Percentiles rank a stretch among this genome's conserved stretches.
These are phyloP conservation scores for Eupeodes latifasciatus DNA, from an alignment of 2,888 invertebrate species.

Conservation along the genomic window DNA sequence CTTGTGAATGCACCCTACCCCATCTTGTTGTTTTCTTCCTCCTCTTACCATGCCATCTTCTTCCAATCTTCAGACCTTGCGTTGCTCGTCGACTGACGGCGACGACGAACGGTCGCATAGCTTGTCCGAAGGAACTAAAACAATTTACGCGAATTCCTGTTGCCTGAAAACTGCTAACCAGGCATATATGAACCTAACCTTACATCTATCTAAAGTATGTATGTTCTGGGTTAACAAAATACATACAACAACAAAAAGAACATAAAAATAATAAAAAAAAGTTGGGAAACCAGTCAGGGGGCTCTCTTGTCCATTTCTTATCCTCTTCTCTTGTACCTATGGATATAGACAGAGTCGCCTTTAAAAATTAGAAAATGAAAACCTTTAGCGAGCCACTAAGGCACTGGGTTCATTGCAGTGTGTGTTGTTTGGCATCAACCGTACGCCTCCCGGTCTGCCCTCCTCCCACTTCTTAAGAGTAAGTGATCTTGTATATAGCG, in stretches of 20 bases:
- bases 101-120: no score
- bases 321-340: slow-evolving; percentile 9
- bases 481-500: background rate
- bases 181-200: slow-evolving; percentile 28
- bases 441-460: background rate
- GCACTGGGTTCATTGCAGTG: slow-evolving; percentile 64
- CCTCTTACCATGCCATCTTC: background rate
- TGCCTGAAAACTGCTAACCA: slow-evolving; percentile 45
- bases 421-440: slow-evolving; percentile 3
- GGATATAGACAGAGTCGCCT: background rate
- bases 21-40: background rate
- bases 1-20: slow-evolving; percentile 6
- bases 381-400: slow-evolving; percentile 74
- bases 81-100: background rate
- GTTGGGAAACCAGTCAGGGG: slow-evolving; percentile 66
- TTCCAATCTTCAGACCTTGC: background rate
- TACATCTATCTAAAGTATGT: background rate
- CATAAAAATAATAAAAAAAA: slow-evolving; percentile 19
- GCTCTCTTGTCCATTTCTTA: slow-evolving; percentile 27
- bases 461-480: slow-evolving; percentile 18
- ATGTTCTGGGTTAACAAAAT: slow-evolving; percentile 24
- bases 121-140: slow-evolving; percentile 35
- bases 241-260: background rate
- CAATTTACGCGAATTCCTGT: slow-evolving; percentile 75
- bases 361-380: slow-evolving; percentile 71